phyloP scores from a whole-genome alignment of 2,888 invertebrate species.

The Ennomos fuscantarius region DNA sequence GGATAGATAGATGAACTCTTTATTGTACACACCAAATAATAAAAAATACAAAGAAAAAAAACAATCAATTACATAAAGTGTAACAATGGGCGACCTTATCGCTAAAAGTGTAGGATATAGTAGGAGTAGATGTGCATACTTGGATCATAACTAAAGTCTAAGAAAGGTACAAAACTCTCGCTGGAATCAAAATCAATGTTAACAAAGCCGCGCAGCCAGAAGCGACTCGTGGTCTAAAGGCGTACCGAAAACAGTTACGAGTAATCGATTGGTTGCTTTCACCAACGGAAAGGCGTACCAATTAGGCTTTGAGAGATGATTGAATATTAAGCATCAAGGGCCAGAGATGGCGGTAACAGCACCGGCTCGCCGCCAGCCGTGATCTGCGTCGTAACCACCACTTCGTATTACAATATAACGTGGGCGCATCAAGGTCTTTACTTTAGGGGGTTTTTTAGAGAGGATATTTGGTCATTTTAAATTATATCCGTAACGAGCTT shows the following conservation, averaged over 20 bases:
- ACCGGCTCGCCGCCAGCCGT: conserved; percentile 35
- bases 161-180: too few relatives aligned
- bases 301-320: conserved; percentile 59
- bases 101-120: too few relatives aligned
- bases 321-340: conserved; percentile 47
- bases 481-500: too few relatives aligned
- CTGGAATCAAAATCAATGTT: too few relatives aligned
- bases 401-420: conserved; percentile 3
- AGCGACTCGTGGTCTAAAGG: conserved; percentile 54
- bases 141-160: too few relatives aligned
- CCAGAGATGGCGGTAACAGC: conserved; percentile 53
- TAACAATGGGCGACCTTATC: too few relatives aligned
- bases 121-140: too few relatives aligned
- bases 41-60: too few relatives aligned
- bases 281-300: conserved; percentile 70
- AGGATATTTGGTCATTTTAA: too few relatives aligned
- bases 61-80: too few relatives aligned
- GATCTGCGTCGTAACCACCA: conserved; percentile 29
- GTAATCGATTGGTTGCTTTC: conserved; percentile 62
- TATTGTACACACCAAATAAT: too few relatives aligned
- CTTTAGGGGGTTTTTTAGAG: background rate
- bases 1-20: too few relatives aligned
- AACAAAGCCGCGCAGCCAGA: conserved; percentile 16
- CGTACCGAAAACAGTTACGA: conserved; percentile 59
- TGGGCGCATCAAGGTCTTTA: conserved; percentile 7